Evolutionary conservation across 2,888 invertebrate species (phyloP).

Genomic region (Venusia cambrica): DNA sequence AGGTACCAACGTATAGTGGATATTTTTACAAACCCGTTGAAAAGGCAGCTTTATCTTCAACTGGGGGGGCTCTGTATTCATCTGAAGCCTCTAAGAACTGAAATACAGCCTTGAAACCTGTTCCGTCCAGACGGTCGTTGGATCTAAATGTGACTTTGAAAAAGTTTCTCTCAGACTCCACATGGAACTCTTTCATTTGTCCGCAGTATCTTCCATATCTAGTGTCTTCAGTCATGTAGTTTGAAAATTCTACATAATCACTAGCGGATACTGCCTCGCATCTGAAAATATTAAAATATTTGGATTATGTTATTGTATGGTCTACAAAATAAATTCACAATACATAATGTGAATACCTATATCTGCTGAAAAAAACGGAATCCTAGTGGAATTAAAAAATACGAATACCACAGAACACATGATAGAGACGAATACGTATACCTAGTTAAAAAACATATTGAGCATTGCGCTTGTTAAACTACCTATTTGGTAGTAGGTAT

Average conservation of each 20-base stretch:
- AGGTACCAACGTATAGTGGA: too few relatives aligned
- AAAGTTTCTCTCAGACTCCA: conserved; percentile 94
- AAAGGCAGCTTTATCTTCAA: conserved; percentile 60
- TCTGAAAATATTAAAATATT: conserved; percentile 83
- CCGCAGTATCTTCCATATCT: conserved; percentile 95
- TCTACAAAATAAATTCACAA: too few relatives aligned
- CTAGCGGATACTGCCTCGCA: conserved; percentile 95
- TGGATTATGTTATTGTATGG: too few relatives aligned
- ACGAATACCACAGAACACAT: too few relatives aligned
- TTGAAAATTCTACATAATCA: conserved; percentile 98
- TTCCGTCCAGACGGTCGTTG: conserved; percentile 95
- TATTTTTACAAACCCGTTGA: conserved; percentile 51
- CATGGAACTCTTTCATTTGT: conserved; percentile 88
- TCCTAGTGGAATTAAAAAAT: too few relatives aligned
- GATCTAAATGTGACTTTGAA: conserved; percentile 97
- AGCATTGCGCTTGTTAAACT: too few relatives aligned
- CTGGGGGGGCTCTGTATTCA: conserved; percentile 68
- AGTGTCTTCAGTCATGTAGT: conserved; percentile 93
- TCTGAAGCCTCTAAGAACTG: conserved; percentile 89
- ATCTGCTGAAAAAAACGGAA: too few relatives aligned
- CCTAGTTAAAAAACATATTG: too few relatives aligned
- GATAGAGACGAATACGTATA: too few relatives aligned
- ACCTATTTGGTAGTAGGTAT: too few relatives aligned
- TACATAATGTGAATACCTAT: too few relatives aligned
- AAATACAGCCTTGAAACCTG: conserved; percentile 96